Conservation (phyloP, 2,797 vertebrate species). For the Picus viridis region DNA sequence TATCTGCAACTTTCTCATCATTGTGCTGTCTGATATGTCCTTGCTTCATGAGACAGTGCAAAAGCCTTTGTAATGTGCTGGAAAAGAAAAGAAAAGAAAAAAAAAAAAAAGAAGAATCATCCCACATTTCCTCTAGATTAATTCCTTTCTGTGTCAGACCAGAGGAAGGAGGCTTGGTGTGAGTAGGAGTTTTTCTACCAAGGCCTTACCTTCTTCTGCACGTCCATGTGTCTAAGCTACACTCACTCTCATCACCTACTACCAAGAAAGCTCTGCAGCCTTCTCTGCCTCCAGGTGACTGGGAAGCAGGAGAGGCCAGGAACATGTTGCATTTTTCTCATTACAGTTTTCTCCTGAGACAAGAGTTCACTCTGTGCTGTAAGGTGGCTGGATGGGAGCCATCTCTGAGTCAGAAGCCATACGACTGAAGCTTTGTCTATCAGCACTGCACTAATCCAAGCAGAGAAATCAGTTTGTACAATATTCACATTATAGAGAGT, state of each 20-base stretch:
- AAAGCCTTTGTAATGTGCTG: neutral
- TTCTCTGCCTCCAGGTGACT: neutral
- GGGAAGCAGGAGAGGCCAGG: neutral
- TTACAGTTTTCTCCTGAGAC: neutral
- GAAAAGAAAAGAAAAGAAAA: neutral
- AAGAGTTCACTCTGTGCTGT: accelerated
- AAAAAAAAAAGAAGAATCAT: no score
- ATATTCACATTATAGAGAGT: neutral
- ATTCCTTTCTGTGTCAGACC: neutral
- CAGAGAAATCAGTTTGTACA: neutral
- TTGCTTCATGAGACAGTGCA: neutral
- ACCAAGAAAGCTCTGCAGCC: neutral
- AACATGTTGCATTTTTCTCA: neutral
- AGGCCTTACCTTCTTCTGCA: neutral
- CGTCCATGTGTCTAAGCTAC: neutral
- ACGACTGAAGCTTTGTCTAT: neutral
- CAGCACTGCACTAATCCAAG: neutral
- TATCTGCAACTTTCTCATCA: neutral
- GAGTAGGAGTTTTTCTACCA: neutral
- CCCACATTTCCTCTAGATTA: neutral
- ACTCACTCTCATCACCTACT: neutral
- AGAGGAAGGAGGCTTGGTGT: neutral
- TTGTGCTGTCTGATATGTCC: neutral
- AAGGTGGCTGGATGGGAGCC: neutral
- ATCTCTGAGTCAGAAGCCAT: neutral